These are phyloP conservation scores for Hydropsyche betteni DNA, from an alignment of 2,888 invertebrate genomes.

Conservation along the genomic window DNA sequence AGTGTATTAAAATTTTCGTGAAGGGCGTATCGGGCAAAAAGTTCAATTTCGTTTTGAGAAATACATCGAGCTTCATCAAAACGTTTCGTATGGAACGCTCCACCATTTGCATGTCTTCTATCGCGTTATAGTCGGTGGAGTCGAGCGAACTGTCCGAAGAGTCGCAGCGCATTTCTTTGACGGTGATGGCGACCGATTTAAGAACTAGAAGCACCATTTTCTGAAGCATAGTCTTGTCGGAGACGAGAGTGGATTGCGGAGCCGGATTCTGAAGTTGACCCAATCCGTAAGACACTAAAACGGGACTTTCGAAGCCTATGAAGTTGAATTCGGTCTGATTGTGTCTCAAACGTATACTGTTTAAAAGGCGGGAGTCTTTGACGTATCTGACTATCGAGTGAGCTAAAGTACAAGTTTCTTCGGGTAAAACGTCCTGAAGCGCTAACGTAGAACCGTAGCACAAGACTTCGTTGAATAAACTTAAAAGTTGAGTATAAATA, in stretches of 20 bases:
- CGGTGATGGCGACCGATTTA: conserved; percentile 89
- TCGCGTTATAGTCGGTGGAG: conserved; percentile 85
- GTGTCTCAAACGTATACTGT: conserved; percentile 63
- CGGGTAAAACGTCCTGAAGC: conserved; percentile 85
- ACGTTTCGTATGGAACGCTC: conserved; percentile 87
- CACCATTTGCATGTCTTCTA: conserved; percentile 89
- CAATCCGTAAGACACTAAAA: conserved; percentile 59
- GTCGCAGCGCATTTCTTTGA: conserved; percentile 88
- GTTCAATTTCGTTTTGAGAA: conserved; percentile 81
- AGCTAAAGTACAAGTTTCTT: conserved; percentile 87
- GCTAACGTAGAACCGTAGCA: conserved; percentile 92
- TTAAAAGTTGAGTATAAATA: conserved; percentile 85
- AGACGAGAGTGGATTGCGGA: conserved; percentile 53
- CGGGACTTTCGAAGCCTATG: conserved; percentile 61
- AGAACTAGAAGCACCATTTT: conserved; percentile 87
- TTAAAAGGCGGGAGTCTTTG: conserved; percentile 82
- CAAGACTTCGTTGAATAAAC: conserved; percentile 87
- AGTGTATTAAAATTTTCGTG: conserved; percentile 86
- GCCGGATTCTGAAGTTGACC: conserved; percentile 59
- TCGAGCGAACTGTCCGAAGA: conserved; percentile 86
- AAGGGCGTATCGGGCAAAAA: conserved; percentile 89
- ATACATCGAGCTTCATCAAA: conserved; percentile 80
- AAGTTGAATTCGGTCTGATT: conserved; percentile 64
- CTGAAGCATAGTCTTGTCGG: conserved; percentile 83
- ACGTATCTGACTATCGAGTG: conserved; percentile 87